Evolutionary conservation across 2,113 vertebrate species (phyloP).

Genomic region (Procapra przewalskii): DNA sequence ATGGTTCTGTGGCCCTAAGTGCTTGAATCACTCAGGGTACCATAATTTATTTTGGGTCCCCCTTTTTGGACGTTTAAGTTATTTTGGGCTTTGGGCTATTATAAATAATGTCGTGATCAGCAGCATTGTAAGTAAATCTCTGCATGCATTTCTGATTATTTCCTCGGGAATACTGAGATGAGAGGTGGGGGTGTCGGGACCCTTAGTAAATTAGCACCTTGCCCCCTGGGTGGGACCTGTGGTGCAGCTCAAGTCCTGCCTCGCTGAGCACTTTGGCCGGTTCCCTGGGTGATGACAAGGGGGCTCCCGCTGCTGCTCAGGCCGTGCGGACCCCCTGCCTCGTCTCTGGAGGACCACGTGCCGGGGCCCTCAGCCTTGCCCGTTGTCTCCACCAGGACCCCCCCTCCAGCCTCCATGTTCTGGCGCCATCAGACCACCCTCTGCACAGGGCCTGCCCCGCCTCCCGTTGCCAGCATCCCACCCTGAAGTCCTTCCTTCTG

Average conservation of each 20-base stretch:
- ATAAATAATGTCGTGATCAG: conserved; percentile 55
- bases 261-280: neutral
- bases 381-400: neutral
- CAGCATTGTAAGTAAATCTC: conserved; percentile 30
- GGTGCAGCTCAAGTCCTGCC: neutral
- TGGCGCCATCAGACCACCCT: rapidly evolving
- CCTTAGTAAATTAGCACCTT: neutral
- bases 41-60: conserved; percentile 24
- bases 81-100: conserved; percentile 45
- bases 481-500: neutral
- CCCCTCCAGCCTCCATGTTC: neutral
- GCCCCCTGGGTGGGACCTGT: neutral
- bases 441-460: neutral
- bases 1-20: conserved; percentile 2
- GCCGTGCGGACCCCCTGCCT: neutral
- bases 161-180: conserved; percentile 31
- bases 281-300: neutral
- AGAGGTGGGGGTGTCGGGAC: neutral
- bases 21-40: conserved; percentile 21
- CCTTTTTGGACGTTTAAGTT: conserved; percentile 28
- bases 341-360: rapidly evolving
- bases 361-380: neutral
- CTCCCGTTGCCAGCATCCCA: neutral
- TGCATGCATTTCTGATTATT: conserved; percentile 20
- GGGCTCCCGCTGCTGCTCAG: neutral